Evolutionary conservation across 2,888 invertebrate species (phyloP).

Genomic region (Chloroclystis v-ata): DNA sequence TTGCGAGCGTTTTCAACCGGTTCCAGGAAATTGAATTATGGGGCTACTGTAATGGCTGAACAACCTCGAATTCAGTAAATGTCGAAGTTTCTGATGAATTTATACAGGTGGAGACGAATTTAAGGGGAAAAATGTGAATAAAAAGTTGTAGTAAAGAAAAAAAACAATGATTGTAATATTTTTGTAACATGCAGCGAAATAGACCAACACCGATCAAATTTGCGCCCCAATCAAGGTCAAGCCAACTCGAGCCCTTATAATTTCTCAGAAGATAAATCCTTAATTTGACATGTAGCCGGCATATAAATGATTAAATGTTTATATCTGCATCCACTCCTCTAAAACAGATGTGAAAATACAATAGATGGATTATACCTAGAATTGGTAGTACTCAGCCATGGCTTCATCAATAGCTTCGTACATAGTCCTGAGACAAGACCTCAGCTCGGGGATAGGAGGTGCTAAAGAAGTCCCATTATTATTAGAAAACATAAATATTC

Average conservation of each 20-base stretch:
- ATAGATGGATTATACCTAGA: conserved; percentile 67
- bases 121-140: conserved; percentile 22
- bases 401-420: conserved; percentile 39
- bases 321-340: conserved; percentile 51
- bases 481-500: conserved; percentile 21
- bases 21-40: conserved; percentile 11
- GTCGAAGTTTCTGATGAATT: conserved; percentile 29
- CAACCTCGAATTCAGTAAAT: conserved; percentile 47
- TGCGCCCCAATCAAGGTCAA: conserved; percentile 26
- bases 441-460: conserved; percentile 9
- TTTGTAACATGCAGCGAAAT: conserved; percentile 19
- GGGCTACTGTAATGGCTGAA: conserved; percentile 44
- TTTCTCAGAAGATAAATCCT: conserved; percentile 36
- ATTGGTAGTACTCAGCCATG: conserved; percentile 39
- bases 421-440: conserved; percentile 13
- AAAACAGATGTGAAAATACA: conserved; percentile 46
- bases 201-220: conserved; percentile 15
- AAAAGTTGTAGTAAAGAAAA: conserved; percentile 14
- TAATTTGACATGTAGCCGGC: conserved; percentile 60
- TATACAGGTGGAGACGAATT: conserved; percentile 20
- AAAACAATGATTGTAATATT: conserved; percentile 12
- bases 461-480: conserved; percentile 19
- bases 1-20: conserved; percentile 50
- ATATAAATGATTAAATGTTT: conserved; percentile 48
- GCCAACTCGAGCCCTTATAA: conserved; percentile 17